Percentiles rank a stretch among this genome's conserved stretches.
These are phyloP conservation scores for Lucifuga dentata DNA, from an alignment of 2,113 vertebrate genomes.

Conservation along the genomic window DNA sequence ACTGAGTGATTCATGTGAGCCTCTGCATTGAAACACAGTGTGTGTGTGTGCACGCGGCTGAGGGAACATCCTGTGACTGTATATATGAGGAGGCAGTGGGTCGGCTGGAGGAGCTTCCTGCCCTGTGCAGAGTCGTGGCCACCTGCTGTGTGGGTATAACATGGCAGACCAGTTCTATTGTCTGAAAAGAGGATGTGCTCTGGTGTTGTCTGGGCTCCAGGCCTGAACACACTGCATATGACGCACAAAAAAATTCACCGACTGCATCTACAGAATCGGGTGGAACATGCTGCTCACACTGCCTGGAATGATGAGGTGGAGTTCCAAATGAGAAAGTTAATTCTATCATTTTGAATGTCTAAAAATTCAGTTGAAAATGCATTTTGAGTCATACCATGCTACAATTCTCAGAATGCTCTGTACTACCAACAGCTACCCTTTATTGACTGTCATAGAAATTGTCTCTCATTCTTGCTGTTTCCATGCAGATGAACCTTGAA, in stretches of 20 bases:
- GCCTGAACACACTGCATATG: constrained; percentile 85
- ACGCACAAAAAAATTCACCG: constrained; percentile 88
- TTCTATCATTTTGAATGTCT: too few relatives aligned
- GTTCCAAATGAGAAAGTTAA: not conserved
- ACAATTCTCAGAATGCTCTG: too few relatives aligned
- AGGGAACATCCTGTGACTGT: constrained; percentile 78
- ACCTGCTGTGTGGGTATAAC: constrained; percentile 82
- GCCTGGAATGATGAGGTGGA: constrained; percentile 16
- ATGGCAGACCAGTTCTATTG: constrained; percentile 86
- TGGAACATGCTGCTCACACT: constrained; percentile 80
- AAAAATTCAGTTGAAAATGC: too few relatives aligned
- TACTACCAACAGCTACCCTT: too few relatives aligned
- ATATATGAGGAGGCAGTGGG: constrained; percentile 74
- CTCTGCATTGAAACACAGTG: constrained; percentile 18
- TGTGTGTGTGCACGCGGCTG: constrained; percentile 35
- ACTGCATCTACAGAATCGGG: constrained; percentile 83
- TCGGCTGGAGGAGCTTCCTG: constrained; percentile 81
- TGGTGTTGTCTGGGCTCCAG: constrained; percentile 82
- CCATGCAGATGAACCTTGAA: too few relatives aligned
- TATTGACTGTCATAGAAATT: too few relatives aligned
- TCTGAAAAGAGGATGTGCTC: constrained; percentile 88
- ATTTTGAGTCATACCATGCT: too few relatives aligned
- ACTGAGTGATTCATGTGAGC: constrained; percentile 29
- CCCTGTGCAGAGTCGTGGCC: constrained; percentile 62
- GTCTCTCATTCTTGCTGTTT: too few relatives aligned